Evolutionary conservation across 35 echinoderm and acorn worm genomes (phyloP).

Genomic region (Ptychodera flava): DNA sequence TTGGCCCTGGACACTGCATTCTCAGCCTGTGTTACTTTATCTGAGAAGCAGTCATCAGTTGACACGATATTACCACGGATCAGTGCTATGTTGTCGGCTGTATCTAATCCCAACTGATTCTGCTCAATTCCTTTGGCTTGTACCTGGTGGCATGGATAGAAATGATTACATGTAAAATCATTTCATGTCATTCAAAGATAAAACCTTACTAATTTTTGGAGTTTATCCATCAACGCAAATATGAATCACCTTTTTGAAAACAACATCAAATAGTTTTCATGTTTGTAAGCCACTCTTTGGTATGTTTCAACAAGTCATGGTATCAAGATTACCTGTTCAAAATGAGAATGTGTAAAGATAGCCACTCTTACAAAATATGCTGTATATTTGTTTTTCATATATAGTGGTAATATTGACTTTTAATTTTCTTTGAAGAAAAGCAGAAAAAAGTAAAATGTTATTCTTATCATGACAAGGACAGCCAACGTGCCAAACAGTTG

Average conservation of each 20-base stretch:
- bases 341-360: too few species aligned
- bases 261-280: background rate
- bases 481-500: background rate
- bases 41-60: constrained; percentile 38
- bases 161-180: background rate
- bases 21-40: constrained; percentile 49
- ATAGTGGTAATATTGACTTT: too few species aligned
- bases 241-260: background rate
- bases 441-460: background rate
- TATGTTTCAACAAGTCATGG: background rate
- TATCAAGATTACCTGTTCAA: background rate
- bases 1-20: constrained; percentile 31
- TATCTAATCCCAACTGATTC: background rate
- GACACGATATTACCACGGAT: background rate
- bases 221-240: background rate
- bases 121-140: constrained; percentile 6
- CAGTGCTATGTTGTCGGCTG: constrained; percentile 4
- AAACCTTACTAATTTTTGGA: background rate
- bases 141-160: constrained; percentile 13
- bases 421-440: background rate
- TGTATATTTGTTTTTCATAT: too few species aligned
- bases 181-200: background rate
- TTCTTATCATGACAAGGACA: background rate
- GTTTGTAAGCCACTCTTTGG: background rate
- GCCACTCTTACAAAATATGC: too few species aligned